phyloP scores from a whole-genome alignment of 2,113 vertebrate genomes.

The Erythrolamprus reginae region DNA sequence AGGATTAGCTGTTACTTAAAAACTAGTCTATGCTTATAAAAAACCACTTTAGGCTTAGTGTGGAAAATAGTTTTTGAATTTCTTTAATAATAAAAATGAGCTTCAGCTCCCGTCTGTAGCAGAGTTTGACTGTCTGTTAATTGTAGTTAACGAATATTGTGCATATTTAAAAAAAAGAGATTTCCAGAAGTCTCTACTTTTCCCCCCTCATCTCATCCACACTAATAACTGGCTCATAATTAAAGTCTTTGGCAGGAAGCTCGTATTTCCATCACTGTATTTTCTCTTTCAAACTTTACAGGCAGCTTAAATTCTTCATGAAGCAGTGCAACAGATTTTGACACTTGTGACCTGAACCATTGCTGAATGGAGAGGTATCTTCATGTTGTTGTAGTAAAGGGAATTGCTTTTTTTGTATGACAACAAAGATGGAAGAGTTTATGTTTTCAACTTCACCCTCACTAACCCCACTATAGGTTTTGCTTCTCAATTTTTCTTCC shows the following conservation, averaged over 20 bases:
- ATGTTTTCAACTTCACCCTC: constrained; percentile 28
- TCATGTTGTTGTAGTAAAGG: constrained; percentile 25
- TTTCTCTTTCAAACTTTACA: constrained; percentile 9
- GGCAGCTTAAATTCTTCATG: constrained; percentile 12
- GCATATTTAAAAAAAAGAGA: background rate
- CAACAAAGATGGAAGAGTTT: constrained; percentile 38
- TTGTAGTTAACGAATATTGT: background rate
- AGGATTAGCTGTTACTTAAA: background rate
- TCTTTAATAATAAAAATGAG: background rate
- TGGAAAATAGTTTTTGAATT: background rate
- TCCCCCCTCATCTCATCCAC: background rate
- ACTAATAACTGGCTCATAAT: constrained; percentile 8
- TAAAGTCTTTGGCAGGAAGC: background rate
- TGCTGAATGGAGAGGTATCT: constrained; percentile 23
- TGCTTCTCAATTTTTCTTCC: constrained; percentile 28
- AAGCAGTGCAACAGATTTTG: constrained; percentile 17
- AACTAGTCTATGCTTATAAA: too few relatives aligned
- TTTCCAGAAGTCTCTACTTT: background rate
- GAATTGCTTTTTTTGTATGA: constrained; percentile 27
- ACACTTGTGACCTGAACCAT: constrained; percentile 12
- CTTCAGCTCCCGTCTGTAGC: background rate
- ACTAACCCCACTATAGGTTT: constrained; percentile 45
- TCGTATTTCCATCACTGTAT: constrained; percentile 2
- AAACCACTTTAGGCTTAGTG: background rate
- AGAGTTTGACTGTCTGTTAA: background rate